phyloP scores from a whole-genome alignment of 2,113 vertebrate genomes.

The Barbus barbus region DNA sequence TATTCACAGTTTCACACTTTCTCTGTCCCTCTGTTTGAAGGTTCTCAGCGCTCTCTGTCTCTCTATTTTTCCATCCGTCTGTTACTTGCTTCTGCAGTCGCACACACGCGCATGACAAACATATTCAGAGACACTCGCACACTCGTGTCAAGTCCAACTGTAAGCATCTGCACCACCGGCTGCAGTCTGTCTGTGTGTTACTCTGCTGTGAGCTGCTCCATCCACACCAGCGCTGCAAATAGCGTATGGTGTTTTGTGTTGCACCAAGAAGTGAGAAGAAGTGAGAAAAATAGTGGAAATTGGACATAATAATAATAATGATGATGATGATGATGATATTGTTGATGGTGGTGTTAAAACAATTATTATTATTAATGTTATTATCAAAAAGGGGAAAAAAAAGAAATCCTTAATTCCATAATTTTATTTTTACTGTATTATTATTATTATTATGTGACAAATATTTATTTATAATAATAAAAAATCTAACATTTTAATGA shows the following conservation, averaged over 20 bases:
- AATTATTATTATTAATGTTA: too few relatives aligned
- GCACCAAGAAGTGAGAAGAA: too few relatives aligned
- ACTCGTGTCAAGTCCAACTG: not conserved
- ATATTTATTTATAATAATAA: too few relatives aligned
- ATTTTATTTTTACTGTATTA: too few relatives aligned
- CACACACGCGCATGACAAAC: not conserved
- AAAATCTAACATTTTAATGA: too few relatives aligned
- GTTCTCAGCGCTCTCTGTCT: not conserved
- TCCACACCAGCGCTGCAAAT: not conserved
- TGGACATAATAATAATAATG: too few relatives aligned
- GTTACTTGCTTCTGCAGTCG: not conserved
- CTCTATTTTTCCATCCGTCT: not conserved
- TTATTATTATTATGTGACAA: too few relatives aligned
- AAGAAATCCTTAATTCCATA: too few relatives aligned
- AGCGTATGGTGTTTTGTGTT: not conserved
- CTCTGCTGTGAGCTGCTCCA: not conserved
- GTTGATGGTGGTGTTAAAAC: too few relatives aligned
- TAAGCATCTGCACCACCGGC: not conserved
- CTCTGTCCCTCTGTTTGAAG: not conserved
- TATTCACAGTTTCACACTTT: not conserved
- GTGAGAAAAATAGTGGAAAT: not conserved
- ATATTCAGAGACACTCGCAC: not conserved
- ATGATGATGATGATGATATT: too few relatives aligned
- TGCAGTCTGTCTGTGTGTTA: not conserved
- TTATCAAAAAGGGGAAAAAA: too few relatives aligned